Conservation (phyloP, 2,888 invertebrate genomes). For the Standfussiana lucernea region DNA sequence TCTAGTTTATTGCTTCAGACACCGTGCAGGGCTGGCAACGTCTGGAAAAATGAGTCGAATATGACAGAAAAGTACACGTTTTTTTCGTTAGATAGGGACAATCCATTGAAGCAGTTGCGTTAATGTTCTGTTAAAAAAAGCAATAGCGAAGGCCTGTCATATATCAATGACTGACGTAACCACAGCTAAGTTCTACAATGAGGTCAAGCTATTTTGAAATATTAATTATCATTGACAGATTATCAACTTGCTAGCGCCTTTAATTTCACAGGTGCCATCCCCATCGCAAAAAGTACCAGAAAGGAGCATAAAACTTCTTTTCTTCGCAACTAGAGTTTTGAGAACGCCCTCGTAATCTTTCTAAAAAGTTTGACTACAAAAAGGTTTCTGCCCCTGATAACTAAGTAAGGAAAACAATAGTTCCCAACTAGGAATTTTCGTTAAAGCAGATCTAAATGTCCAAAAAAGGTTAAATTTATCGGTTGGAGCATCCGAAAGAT, state of each 20-base stretch:
- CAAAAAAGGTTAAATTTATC: conserved; percentile 24
- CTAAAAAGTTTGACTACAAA: conserved; percentile 11
- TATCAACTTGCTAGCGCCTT: neutral
- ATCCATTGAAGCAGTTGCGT: neutral
- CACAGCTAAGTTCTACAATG: neutral
- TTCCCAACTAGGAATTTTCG: conserved; percentile 48
- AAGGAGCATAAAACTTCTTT: neutral
- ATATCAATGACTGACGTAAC: neutral
- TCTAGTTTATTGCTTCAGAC: conserved; percentile 72
- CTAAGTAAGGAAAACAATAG: conserved; percentile 3
- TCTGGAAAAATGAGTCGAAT: neutral
- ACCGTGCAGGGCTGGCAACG: conserved; percentile 53
- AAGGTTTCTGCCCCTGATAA: conserved; percentile 22
- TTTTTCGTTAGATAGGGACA: neutral
- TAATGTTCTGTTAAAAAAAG: neutral
- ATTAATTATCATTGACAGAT: neutral
- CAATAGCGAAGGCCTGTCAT: neutral
- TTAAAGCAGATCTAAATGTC: conserved; percentile 4
- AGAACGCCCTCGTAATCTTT: neutral
- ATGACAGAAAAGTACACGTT: neutral
- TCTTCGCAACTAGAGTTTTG: neutral
- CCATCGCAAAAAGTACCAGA: neutral
- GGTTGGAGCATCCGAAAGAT: conserved; percentile 27
- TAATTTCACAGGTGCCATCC: neutral
- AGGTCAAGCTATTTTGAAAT: neutral